These are phyloP conservation scores for Myotis yumanensis DNA, from an alignment of 2,113 vertebrate species.

Conservation along the genomic window DNA sequence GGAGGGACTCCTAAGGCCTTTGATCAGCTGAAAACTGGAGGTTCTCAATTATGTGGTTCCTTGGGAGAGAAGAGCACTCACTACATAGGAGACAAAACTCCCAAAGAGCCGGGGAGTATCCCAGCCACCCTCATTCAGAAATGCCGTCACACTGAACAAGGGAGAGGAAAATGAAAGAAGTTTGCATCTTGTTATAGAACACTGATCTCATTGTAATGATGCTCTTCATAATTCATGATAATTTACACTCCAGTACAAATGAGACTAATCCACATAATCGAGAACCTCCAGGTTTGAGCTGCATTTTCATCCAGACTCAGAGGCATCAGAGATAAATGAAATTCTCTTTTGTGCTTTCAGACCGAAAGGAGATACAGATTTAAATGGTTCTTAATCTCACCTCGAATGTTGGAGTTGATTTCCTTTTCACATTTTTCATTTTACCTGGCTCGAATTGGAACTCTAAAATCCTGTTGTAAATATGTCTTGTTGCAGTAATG, in stretches of 20 bases:
- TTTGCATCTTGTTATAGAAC: neutral
- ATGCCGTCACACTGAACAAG: neutral
- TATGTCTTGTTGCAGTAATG: neutral
- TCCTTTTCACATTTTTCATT: slow-evolving; percentile 1
- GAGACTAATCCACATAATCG: neutral
- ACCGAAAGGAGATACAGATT: neutral
- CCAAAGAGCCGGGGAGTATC: neutral
- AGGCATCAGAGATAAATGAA: neutral
- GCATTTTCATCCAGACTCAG: neutral
- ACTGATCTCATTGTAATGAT: neutral
- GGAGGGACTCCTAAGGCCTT: neutral
- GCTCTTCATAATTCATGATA: neutral
- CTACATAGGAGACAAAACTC: neutral
- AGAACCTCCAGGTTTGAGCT: neutral
- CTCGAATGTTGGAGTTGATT: neutral
- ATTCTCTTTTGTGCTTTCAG: neutral
- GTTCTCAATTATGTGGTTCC: too few relatives aligned
- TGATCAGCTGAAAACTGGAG: neutral
- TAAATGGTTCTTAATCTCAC: neutral
- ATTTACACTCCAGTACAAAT: neutral
- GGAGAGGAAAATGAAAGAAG: neutral
- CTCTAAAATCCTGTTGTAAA: neutral
- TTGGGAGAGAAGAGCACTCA: neutral
- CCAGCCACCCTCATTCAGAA: neutral
- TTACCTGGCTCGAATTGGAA: slow-evolving; percentile 1